A percentile compares a stretch with the other conserved stretches of the same genome.
phyloP scores from a whole-genome alignment of 2,888 invertebrate species.

The Eugnorisma glareosa region DNA sequence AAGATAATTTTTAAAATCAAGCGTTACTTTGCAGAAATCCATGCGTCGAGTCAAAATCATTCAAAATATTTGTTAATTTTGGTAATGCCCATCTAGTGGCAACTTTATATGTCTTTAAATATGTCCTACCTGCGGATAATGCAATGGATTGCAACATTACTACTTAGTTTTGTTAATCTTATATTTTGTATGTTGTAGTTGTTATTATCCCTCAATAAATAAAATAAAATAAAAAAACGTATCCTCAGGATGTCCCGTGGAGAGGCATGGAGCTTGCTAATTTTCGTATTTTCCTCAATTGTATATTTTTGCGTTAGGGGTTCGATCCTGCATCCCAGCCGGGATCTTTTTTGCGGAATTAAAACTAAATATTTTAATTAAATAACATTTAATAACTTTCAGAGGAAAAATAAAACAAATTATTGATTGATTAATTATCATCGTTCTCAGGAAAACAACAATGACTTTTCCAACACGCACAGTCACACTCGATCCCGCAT shows the following conservation, averaged over 20 bases:
- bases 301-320: not conserved
- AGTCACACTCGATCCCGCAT: slow-evolving; percentile 58
- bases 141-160: no score
- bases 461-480: slow-evolving; percentile 51
- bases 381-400: not conserved
- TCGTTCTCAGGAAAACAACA: slow-evolving; percentile 44
- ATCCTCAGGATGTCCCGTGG: no score
- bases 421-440: slow-evolving; percentile 2
- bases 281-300: not conserved
- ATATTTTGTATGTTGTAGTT: no score
- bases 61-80: no score
- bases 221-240: no score
- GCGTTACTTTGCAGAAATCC: not conserved
- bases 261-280: not conserved
- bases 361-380: not conserved
- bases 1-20: not conserved
- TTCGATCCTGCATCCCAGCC: not conserved
- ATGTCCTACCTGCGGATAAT: no score
- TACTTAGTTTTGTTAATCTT: no score
- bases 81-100: no score
- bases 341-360: not conserved
- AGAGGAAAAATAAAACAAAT: slow-evolving; percentile 1
- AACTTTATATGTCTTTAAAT: no score
- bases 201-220: no score
- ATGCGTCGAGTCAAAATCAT: not conserved